Base-by-base conservation (phyloP, 2,888 invertebrate genomes). In the Drosophila nr. perissopoda region DNA sequence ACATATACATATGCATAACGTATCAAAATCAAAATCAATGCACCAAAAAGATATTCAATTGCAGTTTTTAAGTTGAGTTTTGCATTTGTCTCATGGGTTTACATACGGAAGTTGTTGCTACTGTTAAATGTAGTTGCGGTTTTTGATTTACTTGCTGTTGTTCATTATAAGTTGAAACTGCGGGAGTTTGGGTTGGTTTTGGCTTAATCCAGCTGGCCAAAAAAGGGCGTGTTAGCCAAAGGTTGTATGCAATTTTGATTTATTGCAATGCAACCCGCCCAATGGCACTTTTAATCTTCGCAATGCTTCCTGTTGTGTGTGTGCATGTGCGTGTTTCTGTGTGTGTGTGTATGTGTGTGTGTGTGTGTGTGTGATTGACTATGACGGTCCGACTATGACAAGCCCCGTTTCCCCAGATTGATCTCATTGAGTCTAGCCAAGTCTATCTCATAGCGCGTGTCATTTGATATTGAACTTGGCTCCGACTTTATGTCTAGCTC, bases 401-500 rank as follows among this genome's bases (percentile, higher is more conserved):
- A 82, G 72, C 79, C 84, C 73, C 61, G 38, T 54, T 52, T 65
- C 48, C 38, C 5, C 60, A 64, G 60, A 70, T 74, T 64, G 60
- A 82, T 75, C 79, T 83, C 88, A 84, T 70, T 75, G 83, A 70
- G 64, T 27, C 18, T 56, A 25, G 46, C 62, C 53, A 52, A 72
- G 68, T 71, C 62, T 70, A 57, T 11, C 29, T n/a, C 18, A 70
- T 63, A 73, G 76, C 88, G 83, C 73, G 59, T 89, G 80, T 85
- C 75, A 74, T 71, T 88, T 85, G 85, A 73, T 85, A 85, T 85
- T 85, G 85, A 85, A 85, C 85, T 85, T 85, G 85, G 89, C 81
- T 85, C 75, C 65, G 82, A 80, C 51, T 60, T 6, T 16, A 38
- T 38, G 38, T 38, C 56, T 29, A 13, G 13, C 36, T 38, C 38